phyloP scores from a whole-genome alignment of 2,888 invertebrate genomes.

The Nephrotoma guestfalica region DNA sequence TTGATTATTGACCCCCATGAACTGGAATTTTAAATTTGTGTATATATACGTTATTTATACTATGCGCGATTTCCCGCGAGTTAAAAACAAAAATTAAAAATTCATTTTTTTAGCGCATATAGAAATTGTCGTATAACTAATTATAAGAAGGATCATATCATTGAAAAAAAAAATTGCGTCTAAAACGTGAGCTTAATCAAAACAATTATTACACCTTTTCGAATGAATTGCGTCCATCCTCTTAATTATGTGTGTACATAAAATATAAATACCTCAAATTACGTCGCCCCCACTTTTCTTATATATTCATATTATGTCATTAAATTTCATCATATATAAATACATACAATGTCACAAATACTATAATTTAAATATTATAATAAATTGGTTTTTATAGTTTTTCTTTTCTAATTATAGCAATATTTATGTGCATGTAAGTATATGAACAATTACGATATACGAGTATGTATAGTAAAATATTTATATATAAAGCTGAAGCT shows the following conservation, averaged over 20 bases:
- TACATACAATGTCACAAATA: neutral
- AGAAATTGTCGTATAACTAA: neutral
- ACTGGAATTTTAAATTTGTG: neutral
- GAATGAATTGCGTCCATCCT: neutral
- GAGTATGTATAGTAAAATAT: neutral
- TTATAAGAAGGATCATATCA: neutral
- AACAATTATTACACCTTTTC: neutral
- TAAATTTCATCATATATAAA: neutral
- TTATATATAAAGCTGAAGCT: neutral
- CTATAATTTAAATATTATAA: neutral
- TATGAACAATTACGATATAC: neutral
- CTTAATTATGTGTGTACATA: neutral
- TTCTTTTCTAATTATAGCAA: neutral
- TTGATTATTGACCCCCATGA: neutral
- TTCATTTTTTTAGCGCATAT: neutral
- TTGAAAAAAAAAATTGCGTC: neutral
- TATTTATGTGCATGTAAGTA: neutral
- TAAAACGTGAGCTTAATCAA: neutral
- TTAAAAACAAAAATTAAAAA: neutral
- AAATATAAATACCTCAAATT: neutral
- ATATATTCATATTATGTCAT: neutral
- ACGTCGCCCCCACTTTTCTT: neutral
- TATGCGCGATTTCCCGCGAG: neutral
- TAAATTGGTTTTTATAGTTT: neutral
- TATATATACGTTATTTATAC: neutral